These are phyloP conservation scores for Fistularia commersonii DNA, from an alignment of 2,797 vertebrate species.

Conservation along the genomic window DNA sequence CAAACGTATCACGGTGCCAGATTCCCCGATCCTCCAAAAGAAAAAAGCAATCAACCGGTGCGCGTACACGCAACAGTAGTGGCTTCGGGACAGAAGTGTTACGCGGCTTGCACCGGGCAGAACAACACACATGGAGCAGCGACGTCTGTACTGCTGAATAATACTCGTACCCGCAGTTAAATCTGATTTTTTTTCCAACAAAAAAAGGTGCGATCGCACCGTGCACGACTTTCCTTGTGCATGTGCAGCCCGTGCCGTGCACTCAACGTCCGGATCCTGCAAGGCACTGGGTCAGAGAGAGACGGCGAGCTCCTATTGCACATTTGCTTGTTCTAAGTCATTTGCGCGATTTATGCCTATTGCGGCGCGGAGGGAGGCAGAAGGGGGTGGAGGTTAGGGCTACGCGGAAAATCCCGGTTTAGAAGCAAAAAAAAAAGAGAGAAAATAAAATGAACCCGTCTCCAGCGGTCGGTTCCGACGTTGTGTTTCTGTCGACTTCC, in stretches of 20 bases:
- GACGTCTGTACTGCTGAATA: too few species aligned
- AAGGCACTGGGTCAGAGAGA: constrained; percentile 61
- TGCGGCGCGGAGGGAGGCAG: constrained; percentile 43
- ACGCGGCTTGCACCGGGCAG: constrained; percentile 22
- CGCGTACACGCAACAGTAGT: constrained; percentile 1
- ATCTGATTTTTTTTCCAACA: background rate
- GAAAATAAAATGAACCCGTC: constrained; percentile 20
- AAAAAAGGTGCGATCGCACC: background rate
- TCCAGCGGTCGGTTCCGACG: constrained; percentile 2
- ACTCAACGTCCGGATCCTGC: constrained; percentile 56
- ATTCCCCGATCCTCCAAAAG: constrained; percentile 8
- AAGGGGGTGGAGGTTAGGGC: too few species aligned
- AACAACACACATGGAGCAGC: background rate
- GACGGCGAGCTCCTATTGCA: constrained; percentile 52
- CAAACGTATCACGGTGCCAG: constrained; percentile 1
- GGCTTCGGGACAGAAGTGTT: constrained; percentile 16
- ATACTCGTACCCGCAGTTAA: background rate
- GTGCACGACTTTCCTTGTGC: background rate
- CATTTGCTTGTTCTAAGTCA: constrained; percentile 63
- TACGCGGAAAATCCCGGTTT: constrained; percentile 17
- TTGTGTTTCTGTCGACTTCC: constrained; percentile 4
- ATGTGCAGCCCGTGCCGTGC: constrained; percentile 38
- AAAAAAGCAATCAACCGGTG: constrained; percentile 19
- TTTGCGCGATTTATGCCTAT: constrained; percentile 43
- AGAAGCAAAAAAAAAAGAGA: constrained; percentile 24